Evolutionary conservation across 2,113 vertebrate species (phyloP).

Genomic region (Heliornis fulica): DNA sequence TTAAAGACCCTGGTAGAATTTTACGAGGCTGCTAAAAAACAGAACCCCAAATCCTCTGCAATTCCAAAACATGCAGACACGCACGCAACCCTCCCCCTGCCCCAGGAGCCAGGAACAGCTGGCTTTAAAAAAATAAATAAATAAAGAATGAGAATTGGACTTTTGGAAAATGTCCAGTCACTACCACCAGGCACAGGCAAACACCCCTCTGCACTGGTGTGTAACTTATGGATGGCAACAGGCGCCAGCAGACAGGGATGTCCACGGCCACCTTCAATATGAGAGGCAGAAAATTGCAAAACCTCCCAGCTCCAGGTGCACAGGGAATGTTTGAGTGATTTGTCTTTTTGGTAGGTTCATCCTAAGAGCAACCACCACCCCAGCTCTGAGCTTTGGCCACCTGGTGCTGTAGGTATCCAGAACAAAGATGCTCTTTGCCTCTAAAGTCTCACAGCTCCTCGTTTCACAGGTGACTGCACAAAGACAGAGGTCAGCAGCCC

Average conservation of each 20-base stretch:
- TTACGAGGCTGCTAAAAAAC: conserved; percentile 29
- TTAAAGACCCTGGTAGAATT: conserved; percentile 47
- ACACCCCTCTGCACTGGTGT: neutral
- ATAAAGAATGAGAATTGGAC: neutral
- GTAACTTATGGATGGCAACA: neutral
- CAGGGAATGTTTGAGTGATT: neutral
- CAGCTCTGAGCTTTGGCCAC: neutral
- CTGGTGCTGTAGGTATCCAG: neutral
- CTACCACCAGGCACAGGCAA: neutral
- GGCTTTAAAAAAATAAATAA: neutral
- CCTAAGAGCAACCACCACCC: neutral
- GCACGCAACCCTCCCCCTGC: neutral
- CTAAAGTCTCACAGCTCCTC: neutral
- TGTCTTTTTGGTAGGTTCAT: neutral
- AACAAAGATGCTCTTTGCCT: fast-evolving
- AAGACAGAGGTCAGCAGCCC: neutral
- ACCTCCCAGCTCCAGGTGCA: neutral
- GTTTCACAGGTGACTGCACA: fast-evolving
- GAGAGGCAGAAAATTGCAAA: neutral
- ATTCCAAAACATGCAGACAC: neutral
- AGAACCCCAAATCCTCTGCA: conserved; percentile 16
- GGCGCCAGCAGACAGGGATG: neutral
- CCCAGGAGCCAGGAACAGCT: neutral
- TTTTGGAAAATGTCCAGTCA: neutral
- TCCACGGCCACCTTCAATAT: neutral